Conservation (phyloP, 2,113 vertebrate genomes). For the Pongo abelii region DNA sequence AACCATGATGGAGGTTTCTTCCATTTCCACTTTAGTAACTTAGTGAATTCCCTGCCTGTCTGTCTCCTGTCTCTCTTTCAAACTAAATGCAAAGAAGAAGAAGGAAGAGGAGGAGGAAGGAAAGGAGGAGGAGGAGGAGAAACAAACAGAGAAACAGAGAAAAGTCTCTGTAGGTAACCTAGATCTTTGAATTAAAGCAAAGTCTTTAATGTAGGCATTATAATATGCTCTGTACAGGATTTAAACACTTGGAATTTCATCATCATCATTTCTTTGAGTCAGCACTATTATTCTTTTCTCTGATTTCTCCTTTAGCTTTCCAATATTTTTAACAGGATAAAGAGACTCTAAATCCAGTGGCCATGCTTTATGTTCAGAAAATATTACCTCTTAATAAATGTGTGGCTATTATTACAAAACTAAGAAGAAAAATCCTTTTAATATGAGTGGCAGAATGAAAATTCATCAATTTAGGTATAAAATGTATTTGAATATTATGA, state of each 20-base stretch:
- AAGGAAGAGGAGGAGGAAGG: fast-evolving
- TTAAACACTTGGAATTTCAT: not conserved
- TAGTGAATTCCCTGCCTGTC: not conserved
- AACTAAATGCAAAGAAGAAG: not conserved
- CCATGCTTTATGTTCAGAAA: conserved; percentile 21
- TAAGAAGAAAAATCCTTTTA: not conserved
- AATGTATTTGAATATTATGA: not conserved
- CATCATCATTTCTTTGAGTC: not conserved
- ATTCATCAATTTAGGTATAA: not conserved
- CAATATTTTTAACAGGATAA: not conserved
- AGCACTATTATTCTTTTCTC: not conserved
- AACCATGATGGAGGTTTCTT: not conserved
- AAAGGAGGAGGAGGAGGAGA: not conserved
- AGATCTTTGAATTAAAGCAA: not conserved
- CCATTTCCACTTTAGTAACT: not conserved
- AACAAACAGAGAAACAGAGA: not conserved
- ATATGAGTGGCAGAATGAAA: conserved; percentile 1
- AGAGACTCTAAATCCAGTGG: not conserved
- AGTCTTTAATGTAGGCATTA: not conserved
- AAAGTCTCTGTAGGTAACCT: not conserved
- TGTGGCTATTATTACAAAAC: conserved; percentile 30
- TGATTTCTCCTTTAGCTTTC: not conserved
- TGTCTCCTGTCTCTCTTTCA: not conserved
- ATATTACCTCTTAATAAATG: conserved; percentile 38
- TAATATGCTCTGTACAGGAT: not conserved